Percentiles rank a stretch among this genome's conserved stretches.
phyloP scores from a whole-genome alignment of 2,797 vertebrate species.

The Oreortyx pictus region DNA sequence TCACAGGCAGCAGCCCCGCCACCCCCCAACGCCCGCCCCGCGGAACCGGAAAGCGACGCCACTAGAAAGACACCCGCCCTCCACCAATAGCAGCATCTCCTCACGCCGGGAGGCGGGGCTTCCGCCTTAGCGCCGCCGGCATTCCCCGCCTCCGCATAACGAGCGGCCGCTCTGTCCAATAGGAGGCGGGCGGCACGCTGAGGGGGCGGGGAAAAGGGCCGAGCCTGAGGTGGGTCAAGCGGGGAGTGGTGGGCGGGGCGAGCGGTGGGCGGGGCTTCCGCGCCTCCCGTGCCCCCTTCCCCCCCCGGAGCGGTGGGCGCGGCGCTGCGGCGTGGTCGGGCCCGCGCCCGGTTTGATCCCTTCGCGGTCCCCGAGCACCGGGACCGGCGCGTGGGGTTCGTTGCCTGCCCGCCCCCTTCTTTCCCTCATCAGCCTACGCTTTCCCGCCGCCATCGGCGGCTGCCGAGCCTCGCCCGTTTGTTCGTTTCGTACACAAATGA shows the following conservation, averaged over 20 bases:
- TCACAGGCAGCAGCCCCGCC: conserved; percentile 62
- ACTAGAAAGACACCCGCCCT: neutral
- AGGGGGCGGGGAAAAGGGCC: neutral
- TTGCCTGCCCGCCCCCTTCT: neutral
- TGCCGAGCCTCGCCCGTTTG: neutral
- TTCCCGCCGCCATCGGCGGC: neutral
- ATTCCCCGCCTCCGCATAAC: neutral
- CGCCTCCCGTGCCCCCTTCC: fast-evolving
- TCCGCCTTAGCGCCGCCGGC: conserved; percentile 19
- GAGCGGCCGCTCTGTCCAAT: conserved; percentile 13
- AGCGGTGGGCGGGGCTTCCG: neutral
- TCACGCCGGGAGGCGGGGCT: neutral
- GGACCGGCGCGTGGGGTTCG: neutral
- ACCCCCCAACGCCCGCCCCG: conserved; percentile 65
- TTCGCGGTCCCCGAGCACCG: fast-evolving
- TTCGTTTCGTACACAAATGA: conserved; percentile 3
- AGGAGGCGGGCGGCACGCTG: neutral
- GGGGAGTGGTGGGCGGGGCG: neutral
- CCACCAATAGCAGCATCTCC: conserved; percentile 22
- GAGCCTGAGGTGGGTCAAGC: neutral
- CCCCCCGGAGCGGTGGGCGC: neutral
- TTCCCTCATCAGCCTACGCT: neutral
- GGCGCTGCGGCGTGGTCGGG: neutral
- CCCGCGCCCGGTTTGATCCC: fast-evolving
- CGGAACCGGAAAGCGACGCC: conserved; percentile 60